These are phyloP conservation scores for Flexamia atlantica DNA, from an alignment of 2,888 invertebrate species.

Conservation along the genomic window DNA sequence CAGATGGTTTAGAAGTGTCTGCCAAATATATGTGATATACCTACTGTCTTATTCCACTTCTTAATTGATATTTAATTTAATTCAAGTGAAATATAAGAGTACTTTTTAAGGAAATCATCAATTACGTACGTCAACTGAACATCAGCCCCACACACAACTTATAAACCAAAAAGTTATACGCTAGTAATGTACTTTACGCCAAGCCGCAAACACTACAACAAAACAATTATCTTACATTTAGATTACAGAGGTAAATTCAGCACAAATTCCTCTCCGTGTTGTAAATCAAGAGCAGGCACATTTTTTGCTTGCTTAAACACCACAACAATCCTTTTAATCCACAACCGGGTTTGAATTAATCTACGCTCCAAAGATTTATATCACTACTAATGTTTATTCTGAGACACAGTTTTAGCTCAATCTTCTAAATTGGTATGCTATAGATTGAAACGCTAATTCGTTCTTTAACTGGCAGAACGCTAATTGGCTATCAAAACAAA, in stretches of 20 bases:
- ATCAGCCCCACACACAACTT: too few species aligned
- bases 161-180: too few species aligned
- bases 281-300: conserved; percentile 21
- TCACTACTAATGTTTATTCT: neutral
- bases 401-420: neutral
- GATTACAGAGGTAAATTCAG: conserved; percentile 1
- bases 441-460: neutral
- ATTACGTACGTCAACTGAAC: too few species aligned
- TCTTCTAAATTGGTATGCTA: neutral
- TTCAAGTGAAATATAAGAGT: too few species aligned
- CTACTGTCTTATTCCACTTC: too few species aligned
- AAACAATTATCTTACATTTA: neutral
- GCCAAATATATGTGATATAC: too few species aligned
- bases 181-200: too few species aligned
- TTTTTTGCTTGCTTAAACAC: conserved; percentile 22
- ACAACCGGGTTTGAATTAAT: conserved; percentile 38
- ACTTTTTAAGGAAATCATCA: too few species aligned
- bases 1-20: too few species aligned
- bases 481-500: too few species aligned
- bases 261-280: neutral
- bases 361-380: neutral
- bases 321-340: conserved; percentile 27
- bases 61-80: too few species aligned
- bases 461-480: neutral
- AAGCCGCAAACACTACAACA: too few species aligned